These are phyloP conservation scores for Catharus ustulatus DNA, from an alignment of 2,797 vertebrate genomes.

Conservation along the genomic window DNA sequence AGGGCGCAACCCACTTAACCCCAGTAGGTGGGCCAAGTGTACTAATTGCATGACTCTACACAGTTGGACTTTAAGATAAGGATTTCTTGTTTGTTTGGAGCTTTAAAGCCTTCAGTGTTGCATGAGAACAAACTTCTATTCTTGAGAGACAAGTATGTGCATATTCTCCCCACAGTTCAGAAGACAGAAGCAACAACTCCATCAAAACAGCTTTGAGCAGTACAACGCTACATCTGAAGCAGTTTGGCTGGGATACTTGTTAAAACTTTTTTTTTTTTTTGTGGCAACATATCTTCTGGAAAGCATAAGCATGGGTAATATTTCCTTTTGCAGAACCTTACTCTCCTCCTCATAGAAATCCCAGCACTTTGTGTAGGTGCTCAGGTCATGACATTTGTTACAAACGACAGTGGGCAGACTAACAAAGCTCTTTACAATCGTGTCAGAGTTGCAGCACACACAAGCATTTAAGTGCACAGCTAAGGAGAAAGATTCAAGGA, in stretches of 20 bases:
- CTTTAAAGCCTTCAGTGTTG: background rate
- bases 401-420: background rate
- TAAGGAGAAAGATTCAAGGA: background rate
- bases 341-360: background rate
- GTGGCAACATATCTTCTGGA: background rate
- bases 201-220: background rate
- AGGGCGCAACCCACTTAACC: background rate
- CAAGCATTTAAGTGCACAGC: background rate
- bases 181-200: background rate
- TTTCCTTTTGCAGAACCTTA: background rate
- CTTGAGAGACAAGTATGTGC: background rate
- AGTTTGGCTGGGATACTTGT: background rate
- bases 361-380: background rate
- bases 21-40: background rate
- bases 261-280: background rate
- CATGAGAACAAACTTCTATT: background rate
- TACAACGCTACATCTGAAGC: background rate
- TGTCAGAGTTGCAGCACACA: background rate
- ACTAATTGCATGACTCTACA: background rate
- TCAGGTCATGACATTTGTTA: background rate
- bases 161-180: background rate
- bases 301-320: background rate
- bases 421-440: background rate
- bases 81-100: background rate
- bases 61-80: background rate